Evolutionary conservation across 2,888 invertebrate species (phyloP).

Genomic region (Bombyx huttoni): DNA sequence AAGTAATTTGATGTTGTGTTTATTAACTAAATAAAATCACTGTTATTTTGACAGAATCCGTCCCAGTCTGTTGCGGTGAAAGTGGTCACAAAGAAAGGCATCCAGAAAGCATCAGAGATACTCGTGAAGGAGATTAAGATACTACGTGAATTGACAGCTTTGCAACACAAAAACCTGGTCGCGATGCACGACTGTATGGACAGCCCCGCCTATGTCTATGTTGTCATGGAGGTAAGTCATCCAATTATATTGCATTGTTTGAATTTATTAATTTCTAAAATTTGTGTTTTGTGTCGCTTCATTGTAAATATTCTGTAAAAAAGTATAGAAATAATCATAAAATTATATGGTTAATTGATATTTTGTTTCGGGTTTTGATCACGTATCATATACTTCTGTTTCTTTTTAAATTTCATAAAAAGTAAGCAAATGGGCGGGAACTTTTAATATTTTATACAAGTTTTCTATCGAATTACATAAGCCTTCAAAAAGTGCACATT

Average conservation of each 20-base stretch:
- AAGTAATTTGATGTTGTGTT: background rate
- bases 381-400: no score
- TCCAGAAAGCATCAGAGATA: conserved; percentile 96
- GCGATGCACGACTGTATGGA: conserved; percentile 98
- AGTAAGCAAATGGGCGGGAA: no score
- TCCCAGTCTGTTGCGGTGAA: conserved; percentile 95
- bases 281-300: background rate
- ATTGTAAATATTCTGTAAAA: no score
- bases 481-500: no score
- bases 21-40: background rate
- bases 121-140: conserved; percentile 99
- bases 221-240: conserved; percentile 95
- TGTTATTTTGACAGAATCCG: conserved; percentile 76
- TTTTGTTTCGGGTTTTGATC: no score
- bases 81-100: conserved; percentile 97
- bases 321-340: no score
- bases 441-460: no score
- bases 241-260: conserved; percentile 1
- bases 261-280: background rate
- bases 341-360: no score
- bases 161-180: conserved; percentile 99
- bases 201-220: conserved; percentile 92
- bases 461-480: no score
- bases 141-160: conserved; percentile 95
- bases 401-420: no score